phyloP scores from a whole-genome alignment of 2,113 vertebrate genomes.

The Oryctolagus cuniculus region mOryCun1.1 NC_091439.1:33559001-33559500 shows the following conservation, averaged over 20 bases:
- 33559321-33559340: no score
- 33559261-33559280: no score
- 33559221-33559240: no score
- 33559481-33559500: neutral
- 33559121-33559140: neutral
- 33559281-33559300: no score
- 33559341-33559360: no score
- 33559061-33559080: neutral
- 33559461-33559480: slow-evolving; percentile 42
- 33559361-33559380: no score
- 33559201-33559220: neutral
- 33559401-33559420: no score
- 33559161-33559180: neutral
- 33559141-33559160: neutral
- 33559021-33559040: neutral
- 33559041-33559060: neutral
- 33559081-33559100: neutral
- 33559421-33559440: neutral
- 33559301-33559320: no score
- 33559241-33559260: no score
- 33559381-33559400: no score
- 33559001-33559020: no score
- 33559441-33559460: slow-evolving; percentile 46
- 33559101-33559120: neutral
- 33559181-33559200: slow-evolving; percentile 16